These are phyloP conservation scores for Vandiemenella viatica DNA, from an alignment of 2,888 invertebrate genomes.

Conservation along the genomic window DNA sequence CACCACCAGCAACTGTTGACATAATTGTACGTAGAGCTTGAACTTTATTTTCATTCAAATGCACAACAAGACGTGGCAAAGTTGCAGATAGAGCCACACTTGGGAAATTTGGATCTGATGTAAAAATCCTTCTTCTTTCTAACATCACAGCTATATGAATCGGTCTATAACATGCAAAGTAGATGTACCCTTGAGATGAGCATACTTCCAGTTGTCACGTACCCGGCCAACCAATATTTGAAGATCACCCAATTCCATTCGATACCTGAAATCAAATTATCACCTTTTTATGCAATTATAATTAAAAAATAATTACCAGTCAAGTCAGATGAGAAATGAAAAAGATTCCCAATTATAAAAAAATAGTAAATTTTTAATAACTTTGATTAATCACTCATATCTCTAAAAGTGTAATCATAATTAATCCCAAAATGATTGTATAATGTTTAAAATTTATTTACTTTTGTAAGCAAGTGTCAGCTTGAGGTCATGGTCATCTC, in stretches of 20 bases:
- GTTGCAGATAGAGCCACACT: slow-evolving; percentile 69
- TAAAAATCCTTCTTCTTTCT: slow-evolving; percentile 65
- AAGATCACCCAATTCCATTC: slow-evolving; percentile 59
- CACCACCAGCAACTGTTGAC: slow-evolving; percentile 28
- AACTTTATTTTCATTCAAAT: slow-evolving; percentile 84
- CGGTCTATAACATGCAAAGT: slow-evolving; percentile 61
- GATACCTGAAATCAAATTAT: slow-evolving; percentile 24
- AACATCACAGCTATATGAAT: slow-evolving; percentile 45
- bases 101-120: slow-evolving; percentile 76
- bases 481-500: no score
- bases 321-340: no score
- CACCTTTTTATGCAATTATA: not conserved
- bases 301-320: no score
- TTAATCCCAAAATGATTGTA: no score
- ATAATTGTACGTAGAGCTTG: slow-evolving; percentile 43
- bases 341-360: no score
- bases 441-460: no score
- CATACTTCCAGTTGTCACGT: slow-evolving; percentile 80
- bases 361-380: no score
- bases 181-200: slow-evolving; percentile 69
- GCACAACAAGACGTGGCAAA: slow-evolving; percentile 72
- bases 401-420: no score
- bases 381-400: no score
- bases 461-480: no score
- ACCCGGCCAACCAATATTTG: slow-evolving; percentile 80